Evolutionary conservation across 64 coral and sea anemone genomes (phyloP).

Genomic region (Trachythela sp.): DNA sequence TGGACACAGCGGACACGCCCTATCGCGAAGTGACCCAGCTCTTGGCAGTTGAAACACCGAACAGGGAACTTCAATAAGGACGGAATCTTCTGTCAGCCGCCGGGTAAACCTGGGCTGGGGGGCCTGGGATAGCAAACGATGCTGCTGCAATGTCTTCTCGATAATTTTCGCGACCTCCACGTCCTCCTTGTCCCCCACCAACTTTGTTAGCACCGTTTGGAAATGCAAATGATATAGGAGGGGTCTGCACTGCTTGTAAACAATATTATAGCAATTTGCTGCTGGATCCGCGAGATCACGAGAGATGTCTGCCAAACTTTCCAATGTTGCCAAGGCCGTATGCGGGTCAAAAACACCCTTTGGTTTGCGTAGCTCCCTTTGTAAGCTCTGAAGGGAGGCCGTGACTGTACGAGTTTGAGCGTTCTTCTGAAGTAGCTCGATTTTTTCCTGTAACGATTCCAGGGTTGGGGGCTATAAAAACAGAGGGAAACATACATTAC

Average conservation of each 20-base stretch:
- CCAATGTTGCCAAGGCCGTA: no score
- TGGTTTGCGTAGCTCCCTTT: no score
- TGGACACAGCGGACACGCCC: constrained; percentile 33
- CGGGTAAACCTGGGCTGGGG: not conserved
- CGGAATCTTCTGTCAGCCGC: constrained; percentile 28
- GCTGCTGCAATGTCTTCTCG: constrained; percentile 28
- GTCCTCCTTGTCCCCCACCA: constrained; percentile 50
- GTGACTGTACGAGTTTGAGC: no score
- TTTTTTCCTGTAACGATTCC: no score
- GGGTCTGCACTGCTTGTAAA: constrained; percentile 31
- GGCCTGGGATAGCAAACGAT: not conserved
- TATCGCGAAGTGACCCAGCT: constrained; percentile 29
- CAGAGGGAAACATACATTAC: no score
- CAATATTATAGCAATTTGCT: constrained; percentile 30
- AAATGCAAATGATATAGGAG: constrained; percentile 18
- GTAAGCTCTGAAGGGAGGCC: constrained; percentile 25
- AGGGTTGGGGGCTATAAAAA: no score
- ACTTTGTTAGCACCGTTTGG: constrained; percentile 32
- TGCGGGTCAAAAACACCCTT: no score
- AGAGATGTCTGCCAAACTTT: constrained; percentile 39
- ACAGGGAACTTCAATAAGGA: constrained; percentile 33
- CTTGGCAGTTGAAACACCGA: constrained; percentile 26
- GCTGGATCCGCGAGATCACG: not conserved
- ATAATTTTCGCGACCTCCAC: constrained; percentile 51
- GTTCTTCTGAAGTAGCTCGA: no score